Conservation (phyloP, 2,888 invertebrate genomes). For the Apamea crenata region DNA sequence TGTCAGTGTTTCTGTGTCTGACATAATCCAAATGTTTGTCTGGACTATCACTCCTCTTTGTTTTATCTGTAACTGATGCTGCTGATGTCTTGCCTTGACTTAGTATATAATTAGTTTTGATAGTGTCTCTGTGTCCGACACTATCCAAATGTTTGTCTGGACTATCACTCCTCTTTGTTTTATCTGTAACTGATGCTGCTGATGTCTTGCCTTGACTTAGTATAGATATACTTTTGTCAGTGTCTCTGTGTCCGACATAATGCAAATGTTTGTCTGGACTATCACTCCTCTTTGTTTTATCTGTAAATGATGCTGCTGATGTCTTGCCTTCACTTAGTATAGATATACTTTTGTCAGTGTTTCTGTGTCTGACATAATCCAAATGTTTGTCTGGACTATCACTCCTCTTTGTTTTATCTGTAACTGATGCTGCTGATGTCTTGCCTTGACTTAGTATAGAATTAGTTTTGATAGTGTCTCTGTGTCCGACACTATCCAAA, state of each 20-base stretch:
- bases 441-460: no score
- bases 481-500: neutral
- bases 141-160: neutral
- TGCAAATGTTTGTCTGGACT: neutral
- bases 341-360: neutral
- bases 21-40: neutral
- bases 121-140: neutral
- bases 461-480: neutral
- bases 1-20: neutral
- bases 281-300: neutral
- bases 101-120: no score
- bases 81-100: neutral
- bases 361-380: neutral
- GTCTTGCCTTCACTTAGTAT: neutral
- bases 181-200: neutral
- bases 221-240: no score
- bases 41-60: neutral
- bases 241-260: neutral
- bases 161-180: neutral
- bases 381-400: neutral
- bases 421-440: neutral
- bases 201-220: no score
- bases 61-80: constrained; percentile 2
- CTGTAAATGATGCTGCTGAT: neutral
- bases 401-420: neutral